Evolutionary conservation across 2,113 vertebrate species (phyloP).

Genomic region (Sakesphorus luctuosus): DNA sequence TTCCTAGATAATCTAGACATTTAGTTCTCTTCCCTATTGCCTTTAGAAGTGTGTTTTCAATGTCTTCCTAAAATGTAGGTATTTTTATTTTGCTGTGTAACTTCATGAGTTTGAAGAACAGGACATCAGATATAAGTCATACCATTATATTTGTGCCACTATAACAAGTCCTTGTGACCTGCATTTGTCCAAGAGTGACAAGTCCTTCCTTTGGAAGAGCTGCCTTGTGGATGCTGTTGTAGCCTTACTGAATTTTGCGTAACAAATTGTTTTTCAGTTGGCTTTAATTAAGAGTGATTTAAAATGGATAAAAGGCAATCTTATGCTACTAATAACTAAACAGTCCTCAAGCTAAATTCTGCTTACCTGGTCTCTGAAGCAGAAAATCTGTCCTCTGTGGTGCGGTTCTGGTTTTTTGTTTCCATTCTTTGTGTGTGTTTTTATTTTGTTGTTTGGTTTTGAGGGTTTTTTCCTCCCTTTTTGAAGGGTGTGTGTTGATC

Average conservation of each 20-base stretch:
- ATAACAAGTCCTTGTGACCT: background rate
- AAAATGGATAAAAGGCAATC: background rate
- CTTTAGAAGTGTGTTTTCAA: background rate
- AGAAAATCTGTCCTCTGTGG: background rate
- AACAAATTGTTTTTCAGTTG: background rate
- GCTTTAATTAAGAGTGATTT: constrained; percentile 1
- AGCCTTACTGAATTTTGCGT: background rate
- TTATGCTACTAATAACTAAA: background rate
- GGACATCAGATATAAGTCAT: background rate
- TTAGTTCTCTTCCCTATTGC: background rate
- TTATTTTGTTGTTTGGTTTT: background rate
- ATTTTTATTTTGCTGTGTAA: background rate
- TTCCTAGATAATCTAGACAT: background rate
- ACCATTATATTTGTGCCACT: background rate
- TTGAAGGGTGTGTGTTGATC: background rate
- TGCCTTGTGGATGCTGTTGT: background rate
- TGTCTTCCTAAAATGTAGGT: background rate
- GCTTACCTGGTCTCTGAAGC: background rate
- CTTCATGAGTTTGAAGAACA: background rate
- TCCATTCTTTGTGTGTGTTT: background rate
- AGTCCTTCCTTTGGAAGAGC: background rate
- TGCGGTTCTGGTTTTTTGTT: background rate
- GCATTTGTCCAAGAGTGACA: background rate
- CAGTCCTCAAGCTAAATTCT: background rate
- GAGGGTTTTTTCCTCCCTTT: background rate